Percentiles rank a stretch among this genome's conserved stretches.
These are phyloP conservation scores for Parelbella ahira DNA, from an alignment of 2,888 invertebrate species.

Conservation along the genomic window DNA sequence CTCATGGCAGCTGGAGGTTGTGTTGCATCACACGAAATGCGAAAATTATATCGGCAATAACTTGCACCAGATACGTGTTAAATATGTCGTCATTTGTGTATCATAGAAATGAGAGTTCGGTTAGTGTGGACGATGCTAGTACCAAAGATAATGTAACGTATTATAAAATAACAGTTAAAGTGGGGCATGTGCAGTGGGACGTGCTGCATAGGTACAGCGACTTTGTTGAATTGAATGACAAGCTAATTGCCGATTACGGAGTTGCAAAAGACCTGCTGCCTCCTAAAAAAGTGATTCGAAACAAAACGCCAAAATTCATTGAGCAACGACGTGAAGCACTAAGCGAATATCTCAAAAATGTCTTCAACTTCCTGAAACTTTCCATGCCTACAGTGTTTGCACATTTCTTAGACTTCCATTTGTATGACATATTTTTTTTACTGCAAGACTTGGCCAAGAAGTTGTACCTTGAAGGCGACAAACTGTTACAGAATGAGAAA, in stretches of 20 bases:
- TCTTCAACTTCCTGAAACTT: slow-evolving; percentile 87
- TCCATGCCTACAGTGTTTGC: slow-evolving; percentile 91
- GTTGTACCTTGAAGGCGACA: slow-evolving; percentile 88
- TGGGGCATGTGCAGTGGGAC: slow-evolving; percentile 89
- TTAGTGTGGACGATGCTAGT: slow-evolving; percentile 83
- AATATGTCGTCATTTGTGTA: slow-evolving; percentile 88
- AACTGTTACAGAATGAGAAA: slow-evolving; percentile 81
- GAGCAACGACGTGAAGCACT: slow-evolving; percentile 87
- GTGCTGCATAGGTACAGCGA: slow-evolving; percentile 94
- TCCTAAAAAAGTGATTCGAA: slow-evolving; percentile 95
- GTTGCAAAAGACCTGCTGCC: slow-evolving; percentile 90
- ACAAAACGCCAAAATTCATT: slow-evolving; percentile 92
- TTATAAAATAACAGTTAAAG: slow-evolving; percentile 85
- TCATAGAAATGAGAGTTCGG: slow-evolving; percentile 83
- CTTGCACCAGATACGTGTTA: background rate
- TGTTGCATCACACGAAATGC: slow-evolving; percentile 21
- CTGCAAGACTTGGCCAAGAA: slow-evolving; percentile 90
- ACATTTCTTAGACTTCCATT: slow-evolving; percentile 92
- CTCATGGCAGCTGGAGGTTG: background rate
- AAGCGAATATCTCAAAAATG: slow-evolving; percentile 88
- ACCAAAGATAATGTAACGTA: slow-evolving; percentile 85
- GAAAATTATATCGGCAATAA: background rate
- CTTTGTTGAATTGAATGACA: slow-evolving; percentile 92
- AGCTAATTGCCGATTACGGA: slow-evolving; percentile 71
- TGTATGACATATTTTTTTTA: slow-evolving; percentile 94